Percentiles rank a stretch among this genome's conserved stretches.
These are phyloP conservation scores for Chaenodraco wilsoni DNA, from an alignment of 2,797 vertebrate genomes.

Conservation along the genomic window DNA sequence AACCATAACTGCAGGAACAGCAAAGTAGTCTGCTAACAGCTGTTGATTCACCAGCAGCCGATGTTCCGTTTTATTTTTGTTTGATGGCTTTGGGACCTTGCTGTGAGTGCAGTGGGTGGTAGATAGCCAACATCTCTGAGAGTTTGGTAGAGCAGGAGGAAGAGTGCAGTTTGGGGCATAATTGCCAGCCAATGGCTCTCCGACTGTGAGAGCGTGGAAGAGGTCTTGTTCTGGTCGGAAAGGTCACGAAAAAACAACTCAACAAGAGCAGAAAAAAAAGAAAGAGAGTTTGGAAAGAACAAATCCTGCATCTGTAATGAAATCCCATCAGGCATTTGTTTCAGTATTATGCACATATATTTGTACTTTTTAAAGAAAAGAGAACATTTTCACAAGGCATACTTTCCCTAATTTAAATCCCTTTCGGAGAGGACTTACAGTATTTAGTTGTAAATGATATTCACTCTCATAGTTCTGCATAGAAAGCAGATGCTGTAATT, in stretches of 20 bases:
- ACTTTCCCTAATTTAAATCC: constrained; percentile 56
- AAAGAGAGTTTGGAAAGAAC: constrained; percentile 47
- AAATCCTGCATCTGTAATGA: constrained; percentile 65
- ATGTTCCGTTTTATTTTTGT: constrained; percentile 42
- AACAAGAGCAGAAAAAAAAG: constrained; percentile 24
- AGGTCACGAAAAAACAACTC: constrained; percentile 62
- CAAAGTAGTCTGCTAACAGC: constrained; percentile 24
- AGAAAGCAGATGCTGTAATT: constrained; percentile 74
- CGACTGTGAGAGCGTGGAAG: constrained; percentile 47
- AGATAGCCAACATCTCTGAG: constrained; percentile 53
- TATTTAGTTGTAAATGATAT: constrained; percentile 52
- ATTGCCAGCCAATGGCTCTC: constrained; percentile 64
- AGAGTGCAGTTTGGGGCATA: constrained; percentile 63
- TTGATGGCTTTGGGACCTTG: constrained; percentile 45
- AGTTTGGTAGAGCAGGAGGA: constrained; percentile 51
- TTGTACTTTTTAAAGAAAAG: constrained; percentile 52
- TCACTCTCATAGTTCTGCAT: constrained; percentile 52
- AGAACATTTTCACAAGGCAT: constrained; percentile 44
- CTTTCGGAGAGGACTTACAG: constrained; percentile 51
- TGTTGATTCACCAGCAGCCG: constrained; percentile 32
- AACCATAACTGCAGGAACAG: constrained; percentile 6
- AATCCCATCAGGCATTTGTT: constrained; percentile 61
- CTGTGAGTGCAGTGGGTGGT: constrained; percentile 63
- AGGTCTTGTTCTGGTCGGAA: constrained; percentile 55
- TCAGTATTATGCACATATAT: constrained; percentile 63